Conservation (phyloP, 2,888 invertebrate species). For the Psococerastis gibbosa region DNA sequence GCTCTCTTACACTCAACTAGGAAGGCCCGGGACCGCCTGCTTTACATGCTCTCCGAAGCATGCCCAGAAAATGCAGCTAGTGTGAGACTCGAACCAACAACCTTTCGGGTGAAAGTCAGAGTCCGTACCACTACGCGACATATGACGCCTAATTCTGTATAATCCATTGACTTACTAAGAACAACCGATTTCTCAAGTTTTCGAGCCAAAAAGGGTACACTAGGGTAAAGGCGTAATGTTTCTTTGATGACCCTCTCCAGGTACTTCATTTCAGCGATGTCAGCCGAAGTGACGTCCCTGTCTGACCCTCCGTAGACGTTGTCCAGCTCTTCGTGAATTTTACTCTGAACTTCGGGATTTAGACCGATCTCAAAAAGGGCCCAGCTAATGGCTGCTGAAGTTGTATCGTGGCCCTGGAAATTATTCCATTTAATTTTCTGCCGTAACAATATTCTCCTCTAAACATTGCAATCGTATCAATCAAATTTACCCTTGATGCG, state of each 20-base stretch:
- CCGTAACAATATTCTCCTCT: too few species aligned
- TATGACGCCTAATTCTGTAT: too few species aligned
- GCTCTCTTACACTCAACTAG: too few species aligned
- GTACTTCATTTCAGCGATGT: constrained; percentile 10
- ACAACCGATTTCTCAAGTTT: background rate
- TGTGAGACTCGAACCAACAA: too few species aligned
- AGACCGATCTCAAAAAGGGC: constrained; percentile 31
- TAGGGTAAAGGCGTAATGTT: constrained; percentile 9
- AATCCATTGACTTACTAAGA: constrained; percentile 3
- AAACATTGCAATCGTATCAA: too few species aligned
- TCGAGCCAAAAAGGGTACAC: background rate
- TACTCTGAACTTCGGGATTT: constrained; percentile 28
- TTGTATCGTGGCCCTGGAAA: constrained; percentile 34
- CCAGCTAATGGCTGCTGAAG: constrained; percentile 34
- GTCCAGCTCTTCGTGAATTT: constrained; percentile 4
- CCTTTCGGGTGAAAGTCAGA: too few species aligned
- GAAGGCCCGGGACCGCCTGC: too few species aligned
- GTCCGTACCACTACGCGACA: too few species aligned
- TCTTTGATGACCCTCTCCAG: constrained; percentile 9
- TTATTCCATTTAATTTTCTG: too few species aligned
- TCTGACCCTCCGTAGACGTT: constrained; percentile 4
- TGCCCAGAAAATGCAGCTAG: too few species aligned
- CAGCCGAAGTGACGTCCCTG: constrained; percentile 3
- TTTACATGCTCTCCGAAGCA: too few species aligned
- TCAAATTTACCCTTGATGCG: too few species aligned